Conservation (phyloP, 2,888 invertebrate genomes). For the Lagria hirta region DNA sequence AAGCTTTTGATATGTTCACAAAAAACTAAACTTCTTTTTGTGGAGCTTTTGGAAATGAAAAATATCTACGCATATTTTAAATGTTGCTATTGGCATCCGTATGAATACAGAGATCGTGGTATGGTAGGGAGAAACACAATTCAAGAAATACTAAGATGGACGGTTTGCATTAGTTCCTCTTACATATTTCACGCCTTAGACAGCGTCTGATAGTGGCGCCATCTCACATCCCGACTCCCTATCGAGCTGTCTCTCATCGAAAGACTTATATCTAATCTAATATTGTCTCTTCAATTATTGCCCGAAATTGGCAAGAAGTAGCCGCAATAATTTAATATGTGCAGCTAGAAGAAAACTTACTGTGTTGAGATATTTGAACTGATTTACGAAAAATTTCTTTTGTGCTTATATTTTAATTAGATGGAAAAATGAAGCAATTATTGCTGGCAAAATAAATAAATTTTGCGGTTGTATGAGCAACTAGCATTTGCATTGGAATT, state of each 20-base stretch:
- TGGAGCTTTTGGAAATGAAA: conserved; percentile 11
- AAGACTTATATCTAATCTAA: conserved; percentile 23
- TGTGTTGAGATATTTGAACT: conserved; percentile 5
- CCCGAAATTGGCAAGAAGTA: conserved; percentile 9
- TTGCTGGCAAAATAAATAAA: conserved; percentile 11
- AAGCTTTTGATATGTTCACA: neutral
- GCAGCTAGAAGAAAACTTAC: conserved; percentile 1
- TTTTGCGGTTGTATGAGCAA: conserved; percentile 13
- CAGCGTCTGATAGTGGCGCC: conserved; percentile 28
- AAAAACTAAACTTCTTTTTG: neutral
- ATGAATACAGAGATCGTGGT: conserved; percentile 26
- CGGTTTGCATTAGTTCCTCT: conserved; percentile 27
- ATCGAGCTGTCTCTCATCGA: conserved; percentile 17
- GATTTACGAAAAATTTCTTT: too few species aligned
- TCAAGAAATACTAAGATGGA: conserved; percentile 34
- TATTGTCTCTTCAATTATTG: conserved; percentile 16
- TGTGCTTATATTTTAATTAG: conserved; percentile 22
- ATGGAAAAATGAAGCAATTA: conserved; percentile 10
- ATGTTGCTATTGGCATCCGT: conserved; percentile 21
- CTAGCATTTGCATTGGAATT: conserved; percentile 18
- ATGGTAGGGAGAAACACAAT: conserved; percentile 21
- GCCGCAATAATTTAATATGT: conserved; percentile 13
- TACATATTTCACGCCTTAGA: conserved; percentile 28
- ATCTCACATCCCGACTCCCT: conserved; percentile 20
- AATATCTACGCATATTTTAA: conserved; percentile 21